Evolutionary conservation across 2,113 vertebrate species (phyloP).

Genomic region (Falcunculus frontatus): DNA sequence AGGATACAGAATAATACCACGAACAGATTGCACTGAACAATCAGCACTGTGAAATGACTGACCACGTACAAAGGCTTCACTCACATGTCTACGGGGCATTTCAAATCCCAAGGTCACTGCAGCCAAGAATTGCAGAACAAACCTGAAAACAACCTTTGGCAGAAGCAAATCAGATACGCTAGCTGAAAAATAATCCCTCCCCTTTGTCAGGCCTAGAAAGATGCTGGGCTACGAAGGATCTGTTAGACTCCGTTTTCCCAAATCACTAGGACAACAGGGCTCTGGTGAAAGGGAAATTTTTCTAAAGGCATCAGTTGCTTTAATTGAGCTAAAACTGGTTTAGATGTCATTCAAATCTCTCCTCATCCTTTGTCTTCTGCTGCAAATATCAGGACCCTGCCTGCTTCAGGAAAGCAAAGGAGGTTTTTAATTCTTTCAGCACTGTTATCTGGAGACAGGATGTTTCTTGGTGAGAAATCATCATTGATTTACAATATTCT

Average conservation of each 20-base stretch:
- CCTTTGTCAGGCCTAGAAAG: neutral
- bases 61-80: neutral
- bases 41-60: neutral
- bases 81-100: neutral
- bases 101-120: neutral
- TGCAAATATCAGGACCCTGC: neutral
- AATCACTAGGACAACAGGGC: neutral
- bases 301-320: neutral
- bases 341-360: neutral
- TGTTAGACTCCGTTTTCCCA: neutral
- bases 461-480: neutral
- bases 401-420: neutral
- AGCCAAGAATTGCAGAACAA: neutral
- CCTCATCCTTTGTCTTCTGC: neutral
- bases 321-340: neutral
- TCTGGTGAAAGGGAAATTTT: neutral
- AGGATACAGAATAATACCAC: neutral
- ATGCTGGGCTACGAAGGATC: accelerated
- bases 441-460: neutral
- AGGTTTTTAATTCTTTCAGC: neutral
- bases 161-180: neutral
- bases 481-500: neutral
- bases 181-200: neutral
- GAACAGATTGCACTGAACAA: neutral
- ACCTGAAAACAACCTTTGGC: neutral